Percentiles rank a stretch among this genome's conserved stretches.
phyloP scores from a whole-genome alignment of 2,888 invertebrate genomes.

The Halictus quadricinctus region DNA sequence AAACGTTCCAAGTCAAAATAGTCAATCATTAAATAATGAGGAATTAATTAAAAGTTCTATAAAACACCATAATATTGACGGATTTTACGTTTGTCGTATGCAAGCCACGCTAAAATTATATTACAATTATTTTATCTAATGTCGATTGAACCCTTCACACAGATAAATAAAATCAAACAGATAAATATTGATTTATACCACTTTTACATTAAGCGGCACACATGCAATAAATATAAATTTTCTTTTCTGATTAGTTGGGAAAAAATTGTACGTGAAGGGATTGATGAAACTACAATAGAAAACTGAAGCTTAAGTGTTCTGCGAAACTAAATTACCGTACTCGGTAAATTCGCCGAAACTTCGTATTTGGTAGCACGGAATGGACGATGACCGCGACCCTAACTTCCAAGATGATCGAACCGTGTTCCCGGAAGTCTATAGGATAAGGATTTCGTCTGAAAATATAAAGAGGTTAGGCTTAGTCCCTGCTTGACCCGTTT shows the following conservation, averaged over 20 bases:
- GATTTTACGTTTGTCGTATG: too few relatives aligned
- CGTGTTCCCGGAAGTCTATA: constrained; percentile 40
- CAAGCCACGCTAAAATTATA: too few relatives aligned
- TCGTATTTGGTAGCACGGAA: too few relatives aligned
- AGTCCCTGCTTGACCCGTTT: constrained; percentile 73
- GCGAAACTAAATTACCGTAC: neutral
- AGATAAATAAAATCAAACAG: too few relatives aligned
- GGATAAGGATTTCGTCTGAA: constrained; percentile 57
- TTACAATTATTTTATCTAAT: too few relatives aligned
- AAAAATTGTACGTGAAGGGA: neutral
- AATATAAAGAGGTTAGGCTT: constrained; percentile 71
- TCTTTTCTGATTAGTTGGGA: neutral
- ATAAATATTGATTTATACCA: too few relatives aligned
- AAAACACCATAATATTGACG: too few relatives aligned
- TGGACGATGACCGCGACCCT: neutral
- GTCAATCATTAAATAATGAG: too few relatives aligned
- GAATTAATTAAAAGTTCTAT: too few relatives aligned
- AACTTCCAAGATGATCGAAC: constrained; percentile 36
- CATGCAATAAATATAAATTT: neutral
- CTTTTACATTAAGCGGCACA: too few relatives aligned
- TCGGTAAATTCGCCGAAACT: neutral
- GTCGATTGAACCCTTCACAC: too few relatives aligned
- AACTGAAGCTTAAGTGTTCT: neutral
- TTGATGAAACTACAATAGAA: neutral
- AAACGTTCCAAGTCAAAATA: too few relatives aligned